Base-by-base conservation (phyloP, 2,113 vertebrate genomes). In the Centropristis striata region DNA sequence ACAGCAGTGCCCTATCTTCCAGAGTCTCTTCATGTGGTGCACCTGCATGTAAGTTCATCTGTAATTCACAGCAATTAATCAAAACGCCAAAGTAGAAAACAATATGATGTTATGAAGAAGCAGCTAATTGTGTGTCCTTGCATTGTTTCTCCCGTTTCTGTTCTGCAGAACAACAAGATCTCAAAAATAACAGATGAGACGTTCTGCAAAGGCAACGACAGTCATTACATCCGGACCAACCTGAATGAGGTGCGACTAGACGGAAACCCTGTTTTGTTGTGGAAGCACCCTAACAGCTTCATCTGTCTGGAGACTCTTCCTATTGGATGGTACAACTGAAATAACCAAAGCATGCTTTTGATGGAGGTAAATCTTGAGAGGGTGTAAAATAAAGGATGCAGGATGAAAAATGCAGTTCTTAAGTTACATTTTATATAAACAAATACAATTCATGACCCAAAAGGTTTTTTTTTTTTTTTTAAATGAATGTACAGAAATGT, bases 121-220 rank as follows among this genome's bases (percentile, higher is more conserved):
- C 6, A 18, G 1, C 37, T 16, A 51, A 57, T 32, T 10, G 59
- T 53, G 21, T 82, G 14, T 77, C 2, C 88, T 77, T 81, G 87
- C 20, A 69, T 36, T 53, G 11, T 4, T 53, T 79, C 25, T 78
- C 67, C 21, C 27, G 32, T 67, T 9, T 76, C 25, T 61, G 25
- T 67, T 70, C 90, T 93, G 55, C 95, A 99, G 97, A 96, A 96
- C 89, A 99, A 99, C 93, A 97, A 96, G 70, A 98, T 99, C 88
- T 93, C 94, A 37, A 93, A 92, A 15, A 91, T 98, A 89, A 96
- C 95, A 0, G 96, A 98, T 10, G 95, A 96, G 75, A 98, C 97
- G 0, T 99, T 99, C 95, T 98, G 97, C 94, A 98, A 96, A 92
- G 95, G 96, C 9, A 97, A 96, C 77, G 90, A 88, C 80, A 97